phyloP scores from a whole-genome alignment of 1,140 invertebrate genomes.

The Drosophila busckii region DNA sequence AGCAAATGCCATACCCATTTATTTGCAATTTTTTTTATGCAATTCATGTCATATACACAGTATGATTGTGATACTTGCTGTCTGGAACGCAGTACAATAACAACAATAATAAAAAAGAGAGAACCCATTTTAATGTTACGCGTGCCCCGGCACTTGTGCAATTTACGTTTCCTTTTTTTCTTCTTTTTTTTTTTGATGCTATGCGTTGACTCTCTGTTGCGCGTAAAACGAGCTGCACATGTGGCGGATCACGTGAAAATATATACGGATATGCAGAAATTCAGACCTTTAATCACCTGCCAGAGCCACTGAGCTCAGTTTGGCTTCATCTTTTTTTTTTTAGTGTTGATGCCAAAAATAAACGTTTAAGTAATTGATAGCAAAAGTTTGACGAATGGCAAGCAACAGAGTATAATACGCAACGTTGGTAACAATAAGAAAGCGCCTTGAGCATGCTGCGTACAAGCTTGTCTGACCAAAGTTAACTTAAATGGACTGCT shows the following conservation, averaged over 20 bases:
- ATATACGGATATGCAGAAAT: background rate
- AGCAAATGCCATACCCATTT: constrained; percentile 48
- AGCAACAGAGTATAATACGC: constrained; percentile 6
- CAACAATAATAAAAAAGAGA: constrained; percentile 11
- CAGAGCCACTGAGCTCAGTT: background rate
- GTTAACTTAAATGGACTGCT: constrained; percentile 76
- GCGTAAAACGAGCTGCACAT: constrained; percentile 31
- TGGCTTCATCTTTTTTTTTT: constrained; percentile 1
- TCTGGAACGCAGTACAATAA: constrained; percentile 20
- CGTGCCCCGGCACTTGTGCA: constrained; percentile 38
- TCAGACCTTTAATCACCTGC: constrained; percentile 14
- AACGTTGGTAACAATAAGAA: too few species aligned
- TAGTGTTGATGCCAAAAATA: constrained; percentile 17
- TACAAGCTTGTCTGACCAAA: constrained; percentile 42
- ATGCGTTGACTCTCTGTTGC: constrained; percentile 25
- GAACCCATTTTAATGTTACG: constrained; percentile 52
- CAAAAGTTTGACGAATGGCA: too few species aligned
- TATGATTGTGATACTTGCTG: constrained; percentile 51
- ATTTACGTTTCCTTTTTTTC: constrained; percentile 5
- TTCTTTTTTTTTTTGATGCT: constrained; percentile 3
- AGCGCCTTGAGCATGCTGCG: constrained; percentile 6
- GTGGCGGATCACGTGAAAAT: constrained; percentile 30
- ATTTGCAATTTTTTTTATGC: constrained; percentile 29
- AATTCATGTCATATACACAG: constrained; percentile 34
- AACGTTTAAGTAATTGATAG: too few species aligned